Conservation (phyloP, 2,888 invertebrate genomes). For the Eristalis pertinax region DNA sequence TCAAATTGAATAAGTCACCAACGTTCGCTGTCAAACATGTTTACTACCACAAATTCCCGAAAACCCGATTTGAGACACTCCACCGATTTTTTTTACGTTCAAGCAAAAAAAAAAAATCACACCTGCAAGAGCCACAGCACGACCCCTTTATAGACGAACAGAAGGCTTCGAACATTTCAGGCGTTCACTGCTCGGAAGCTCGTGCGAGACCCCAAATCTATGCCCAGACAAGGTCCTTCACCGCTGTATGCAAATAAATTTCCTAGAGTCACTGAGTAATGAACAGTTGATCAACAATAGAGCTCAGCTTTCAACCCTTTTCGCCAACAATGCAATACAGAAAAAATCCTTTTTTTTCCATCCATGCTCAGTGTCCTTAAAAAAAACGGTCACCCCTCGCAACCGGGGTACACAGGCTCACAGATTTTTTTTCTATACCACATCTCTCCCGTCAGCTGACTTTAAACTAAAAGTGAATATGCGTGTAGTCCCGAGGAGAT, state of each 20-base stretch:
- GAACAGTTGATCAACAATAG: slow-evolving; percentile 55
- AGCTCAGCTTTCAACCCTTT: slow-evolving; percentile 60
- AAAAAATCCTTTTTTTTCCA: slow-evolving; percentile 20
- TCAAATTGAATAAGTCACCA: slow-evolving; percentile 31
- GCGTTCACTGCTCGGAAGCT: slow-evolving; percentile 13
- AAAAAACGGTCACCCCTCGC: slow-evolving; percentile 67
- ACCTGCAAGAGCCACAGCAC: slow-evolving; percentile 29
- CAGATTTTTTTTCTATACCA: slow-evolving; percentile 29
- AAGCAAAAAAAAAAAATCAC: slow-evolving; percentile 30
- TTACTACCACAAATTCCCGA: slow-evolving; percentile 34
- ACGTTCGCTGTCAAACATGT: background rate
- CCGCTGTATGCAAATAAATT: slow-evolving; percentile 63
- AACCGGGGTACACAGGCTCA: slow-evolving; percentile 5
- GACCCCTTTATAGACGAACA: background rate
- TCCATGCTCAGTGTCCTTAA: slow-evolving; percentile 8
- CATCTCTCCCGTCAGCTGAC: slow-evolving; percentile 39
- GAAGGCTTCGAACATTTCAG: slow-evolving; percentile 11
- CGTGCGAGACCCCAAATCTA: slow-evolving; percentile 9
- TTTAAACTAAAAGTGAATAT: slow-evolving; percentile 72
- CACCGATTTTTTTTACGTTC: background rate
- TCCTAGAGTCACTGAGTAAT: slow-evolving; percentile 49
- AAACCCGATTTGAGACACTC: slow-evolving; percentile 28
- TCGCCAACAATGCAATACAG: slow-evolving; percentile 1
- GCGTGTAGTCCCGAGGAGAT: slow-evolving; percentile 75
- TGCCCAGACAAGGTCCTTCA: slow-evolving; percentile 20